These are phyloP conservation scores for Leptopilina drosophilae DNA, from an alignment of 2,888 invertebrate genomes.

Conservation along the genomic window DNA sequence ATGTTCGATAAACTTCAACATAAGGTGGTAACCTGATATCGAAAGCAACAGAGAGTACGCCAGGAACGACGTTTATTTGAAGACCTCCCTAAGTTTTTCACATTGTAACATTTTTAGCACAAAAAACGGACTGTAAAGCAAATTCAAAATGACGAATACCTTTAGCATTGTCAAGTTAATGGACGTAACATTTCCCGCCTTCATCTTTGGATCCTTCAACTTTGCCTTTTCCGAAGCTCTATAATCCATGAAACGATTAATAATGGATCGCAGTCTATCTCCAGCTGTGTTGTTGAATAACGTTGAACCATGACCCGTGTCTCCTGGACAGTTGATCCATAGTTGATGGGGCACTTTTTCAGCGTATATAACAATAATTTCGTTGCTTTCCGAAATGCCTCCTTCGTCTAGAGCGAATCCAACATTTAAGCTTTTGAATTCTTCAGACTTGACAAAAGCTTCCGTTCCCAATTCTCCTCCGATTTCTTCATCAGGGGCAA, in stretches of 20 bases:
- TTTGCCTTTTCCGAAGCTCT: slow-evolving; percentile 80
- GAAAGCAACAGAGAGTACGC: slow-evolving; percentile 86
- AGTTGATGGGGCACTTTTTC: slow-evolving; percentile 85
- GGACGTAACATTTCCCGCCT: slow-evolving; percentile 85
- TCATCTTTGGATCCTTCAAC: slow-evolving; percentile 77
- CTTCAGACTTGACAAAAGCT: slow-evolving; percentile 81
- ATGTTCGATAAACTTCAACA: slow-evolving; percentile 79
- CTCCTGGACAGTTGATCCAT: slow-evolving; percentile 82
- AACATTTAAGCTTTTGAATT: slow-evolving; percentile 84
- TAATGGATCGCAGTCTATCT: slow-evolving; percentile 82
- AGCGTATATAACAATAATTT: slow-evolving; percentile 65
- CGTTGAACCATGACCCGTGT: slow-evolving; percentile 87
- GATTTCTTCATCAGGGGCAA: slow-evolving; percentile 89
- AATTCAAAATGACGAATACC: slow-evolving; percentile 67
- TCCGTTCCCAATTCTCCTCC: slow-evolving; percentile 85
- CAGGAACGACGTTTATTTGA: slow-evolving; percentile 94
- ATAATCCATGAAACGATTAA: slow-evolving; percentile 82
- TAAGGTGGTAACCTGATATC: slow-evolving; percentile 85
- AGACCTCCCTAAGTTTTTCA: slow-evolving; percentile 84
- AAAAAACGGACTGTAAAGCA: too few species aligned
- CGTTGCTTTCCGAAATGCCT: slow-evolving; percentile 71
- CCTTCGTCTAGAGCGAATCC: background rate
- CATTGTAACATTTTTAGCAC: too few species aligned
- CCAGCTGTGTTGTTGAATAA: slow-evolving; percentile 85
- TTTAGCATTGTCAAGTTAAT: slow-evolving; percentile 83